Base-by-base conservation (phyloP, 1,140 invertebrate species). In the Manduca sexta region DNA sequence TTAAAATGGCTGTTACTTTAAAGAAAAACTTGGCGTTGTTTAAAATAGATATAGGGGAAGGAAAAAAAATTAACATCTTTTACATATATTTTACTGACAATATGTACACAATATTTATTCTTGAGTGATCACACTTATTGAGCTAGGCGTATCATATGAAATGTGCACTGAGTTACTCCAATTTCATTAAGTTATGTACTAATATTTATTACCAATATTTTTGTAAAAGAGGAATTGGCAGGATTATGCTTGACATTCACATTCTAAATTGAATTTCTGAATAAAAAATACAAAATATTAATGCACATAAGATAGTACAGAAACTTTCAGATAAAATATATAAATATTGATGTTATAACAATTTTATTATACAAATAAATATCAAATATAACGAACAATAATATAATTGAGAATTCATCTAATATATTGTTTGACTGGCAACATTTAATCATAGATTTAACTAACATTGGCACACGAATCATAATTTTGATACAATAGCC, bases 81-180 rank as follows among this genome's bases (percentile, higher is more conserved):
- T 84, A 79, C 76, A 84, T 84, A 79, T 81, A 84, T 81, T 77
- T 83, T 82, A 84, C 69, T 76, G 76, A 75, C 64, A 72, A 79
- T 84, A 84, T 84, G 82, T 84, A 84, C 81, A 84, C 68, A 77
- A 75, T 81, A 72, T 64, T 77, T n/a, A n/a, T n/a, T n/a, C 48
- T 52, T 78, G 61, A 79, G 81, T 84, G 78, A 84, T 75, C 74
- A 80, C 76, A 84, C 77, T 82, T 82, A 81, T 81, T 81, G 78
- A 83, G 75, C 77, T 84, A 84, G 71, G 72, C 70, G 57, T 79
- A 77, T 72, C 69, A 66, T 82, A 80, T 75, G 81, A 84, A 84
- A 79, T 74, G 81, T 84, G 81, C 81, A 79, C 75, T 63, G 76
- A 78, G 60, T 72, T 70, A 56, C 56, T 61, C 60, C 48, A 61